Evolutionary conservation across 2,797 vertebrate species (phyloP), one percentile per base, ranked within the genome.

Genomic region (Sebastes flavidus): DNA sequence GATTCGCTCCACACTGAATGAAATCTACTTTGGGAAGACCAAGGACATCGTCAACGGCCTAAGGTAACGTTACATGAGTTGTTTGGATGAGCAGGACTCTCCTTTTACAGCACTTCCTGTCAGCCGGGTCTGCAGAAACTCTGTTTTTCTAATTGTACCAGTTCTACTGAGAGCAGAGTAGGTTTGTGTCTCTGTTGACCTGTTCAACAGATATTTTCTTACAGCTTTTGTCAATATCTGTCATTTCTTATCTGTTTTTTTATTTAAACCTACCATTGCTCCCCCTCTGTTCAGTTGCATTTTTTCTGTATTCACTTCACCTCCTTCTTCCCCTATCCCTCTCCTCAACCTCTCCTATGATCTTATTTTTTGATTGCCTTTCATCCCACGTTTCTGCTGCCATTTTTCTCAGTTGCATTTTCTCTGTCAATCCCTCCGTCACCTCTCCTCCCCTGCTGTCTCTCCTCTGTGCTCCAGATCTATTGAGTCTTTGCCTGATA

Each of bases 11-110:
- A 99, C 98, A 30, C 96, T 99, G 95, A 99, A 99, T 30, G 98
- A 99, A 96, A 99, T 99, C 94, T 99, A 99, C 96, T 99, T 99
- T 92, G 97, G 98, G 77, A 99, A 99, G 91, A 99, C 98, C 83
- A 99, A 99, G 97, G 98, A 99, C 93, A 99, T 99, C 6, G 98
- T 99, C 86, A 99, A 99, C 14, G 98, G 98, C 85, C 96, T 99
- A 91, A 99, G 98, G 98, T 99, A 97, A 78, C 4, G 2, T 52
- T 8, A 20, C 36, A 34, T 7, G 13, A 63, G 16, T 14, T 30
- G 29, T 77, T 38, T 46, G 8, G 2, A 29, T 72, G 0, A 16
- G 7, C 14, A 6, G 14, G 42, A 8, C 8, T 34, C 27, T 86
- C 6, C 16, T 36, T 77, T 79, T 30, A 60, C 77, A 85, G 85